Percentiles rank a stretch among this genome's conserved stretches.
Evolutionary conservation across 2,888 invertebrate genomes (phyloP).

Genomic region (Limenitis camilla): DNA sequence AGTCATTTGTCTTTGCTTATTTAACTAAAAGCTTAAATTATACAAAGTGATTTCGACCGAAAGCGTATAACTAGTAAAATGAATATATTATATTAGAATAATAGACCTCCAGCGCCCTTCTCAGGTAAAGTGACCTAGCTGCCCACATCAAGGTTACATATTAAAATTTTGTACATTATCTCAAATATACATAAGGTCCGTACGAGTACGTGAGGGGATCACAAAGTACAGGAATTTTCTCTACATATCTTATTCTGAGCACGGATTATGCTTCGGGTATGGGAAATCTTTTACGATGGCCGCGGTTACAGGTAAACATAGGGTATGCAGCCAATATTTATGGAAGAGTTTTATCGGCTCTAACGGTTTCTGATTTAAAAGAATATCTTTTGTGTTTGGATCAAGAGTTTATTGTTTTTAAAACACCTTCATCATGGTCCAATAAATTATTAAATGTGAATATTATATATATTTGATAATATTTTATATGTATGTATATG

Average conservation of each 20-base stretch:
- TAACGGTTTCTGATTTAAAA: neutral
- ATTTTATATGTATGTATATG: too few relatives aligned
- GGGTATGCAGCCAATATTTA: conserved; percentile 14
- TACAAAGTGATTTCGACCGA: neutral
- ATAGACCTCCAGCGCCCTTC: too few relatives aligned
- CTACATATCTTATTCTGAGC: conserved; percentile 20
- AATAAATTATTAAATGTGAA: too few relatives aligned
- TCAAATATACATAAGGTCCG: conserved; percentile 17
- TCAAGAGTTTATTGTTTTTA: neutral
- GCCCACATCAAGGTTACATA: conserved; percentile 10
- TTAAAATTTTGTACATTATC: conserved; percentile 14
- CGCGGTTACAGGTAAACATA: conserved; percentile 12
- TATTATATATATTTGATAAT: too few relatives aligned
- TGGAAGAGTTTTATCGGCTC: conserved; percentile 1
- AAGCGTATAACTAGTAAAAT: neutral
- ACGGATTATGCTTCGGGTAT: conserved; percentile 14
- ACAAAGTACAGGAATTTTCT: conserved; percentile 14
- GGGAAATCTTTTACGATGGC: conserved; percentile 16
- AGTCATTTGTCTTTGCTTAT: too few relatives aligned
- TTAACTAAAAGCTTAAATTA: too few relatives aligned
- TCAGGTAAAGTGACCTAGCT: conserved; percentile 1
- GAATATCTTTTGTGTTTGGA: neutral
- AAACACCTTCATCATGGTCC: too few relatives aligned
- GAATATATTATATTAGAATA: too few relatives aligned
- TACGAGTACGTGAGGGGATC: conserved; percentile 18